Conservation (phyloP, 2,888 invertebrate genomes). For the Andrena praecox region DNA sequence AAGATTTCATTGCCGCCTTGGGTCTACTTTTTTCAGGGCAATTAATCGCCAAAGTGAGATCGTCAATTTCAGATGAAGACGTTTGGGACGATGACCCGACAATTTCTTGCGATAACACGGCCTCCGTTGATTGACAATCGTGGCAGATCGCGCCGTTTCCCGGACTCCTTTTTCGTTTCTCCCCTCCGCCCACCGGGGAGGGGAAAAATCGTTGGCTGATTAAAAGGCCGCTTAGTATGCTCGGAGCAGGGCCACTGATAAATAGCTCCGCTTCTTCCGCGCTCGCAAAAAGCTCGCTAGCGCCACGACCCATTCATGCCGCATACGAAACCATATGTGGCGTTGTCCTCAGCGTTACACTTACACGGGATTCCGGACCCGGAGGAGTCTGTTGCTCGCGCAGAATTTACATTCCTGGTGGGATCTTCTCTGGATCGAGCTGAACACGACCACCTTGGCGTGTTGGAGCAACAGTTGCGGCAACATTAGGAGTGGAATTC, state of each 20-base stretch:
- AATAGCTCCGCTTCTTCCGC: constrained; percentile 75
- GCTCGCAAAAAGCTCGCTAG: constrained; percentile 75
- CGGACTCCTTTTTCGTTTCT: constrained; percentile 45
- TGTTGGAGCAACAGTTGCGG: not conserved
- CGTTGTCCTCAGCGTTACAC: constrained; percentile 58
- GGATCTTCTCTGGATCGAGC: constrained; percentile 21
- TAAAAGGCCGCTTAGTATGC: constrained; percentile 71
- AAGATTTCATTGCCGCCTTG: too few relatives aligned
- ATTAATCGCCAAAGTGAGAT: not conserved
- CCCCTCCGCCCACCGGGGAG: not conserved
- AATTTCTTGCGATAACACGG: constrained; percentile 36
- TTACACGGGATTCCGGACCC: constrained; percentile 66
- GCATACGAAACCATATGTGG: constrained; percentile 74
- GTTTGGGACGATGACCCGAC: constrained; percentile 44
- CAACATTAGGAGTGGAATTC: too few relatives aligned
- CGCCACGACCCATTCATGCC: constrained; percentile 79
- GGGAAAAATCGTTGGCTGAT: constrained; percentile 65
- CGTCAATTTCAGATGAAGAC: constrained; percentile 50
- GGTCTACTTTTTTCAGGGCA: not conserved
- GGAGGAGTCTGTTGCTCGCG: constrained; percentile 42
- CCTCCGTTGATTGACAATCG: constrained; percentile 29
- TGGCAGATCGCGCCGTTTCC: constrained; percentile 38
- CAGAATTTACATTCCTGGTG: constrained; percentile 54
- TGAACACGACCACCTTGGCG: not conserved
- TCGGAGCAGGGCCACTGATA: constrained; percentile 76